Evolutionary conservation across 1,140 invertebrate species (phyloP).

Genomic region (Lethrus apterus): DNA sequence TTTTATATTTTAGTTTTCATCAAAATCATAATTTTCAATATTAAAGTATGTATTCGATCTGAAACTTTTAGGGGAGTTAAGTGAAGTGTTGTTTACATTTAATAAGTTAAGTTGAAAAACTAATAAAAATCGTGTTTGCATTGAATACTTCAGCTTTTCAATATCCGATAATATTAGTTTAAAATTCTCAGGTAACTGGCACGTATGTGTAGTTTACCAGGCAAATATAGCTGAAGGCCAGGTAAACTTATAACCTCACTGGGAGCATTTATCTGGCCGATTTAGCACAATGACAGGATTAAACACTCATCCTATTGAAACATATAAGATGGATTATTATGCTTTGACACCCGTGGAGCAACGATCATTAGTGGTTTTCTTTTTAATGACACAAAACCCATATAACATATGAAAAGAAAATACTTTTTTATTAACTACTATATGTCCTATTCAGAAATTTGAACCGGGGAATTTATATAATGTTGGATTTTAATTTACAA

Average conservation of each 20-base stretch:
- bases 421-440: constrained; percentile 9
- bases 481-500: too few relatives aligned
- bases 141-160: constrained; percentile 8
- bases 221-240: background rate
- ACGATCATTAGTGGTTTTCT: constrained; percentile 44
- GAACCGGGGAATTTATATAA: too few relatives aligned
- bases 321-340: constrained; percentile 30
- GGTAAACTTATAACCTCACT: background rate
- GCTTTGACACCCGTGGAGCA: constrained; percentile 20
- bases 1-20: too few relatives aligned
- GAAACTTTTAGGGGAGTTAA: too few relatives aligned
- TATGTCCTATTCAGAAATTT: too few relatives aligned
- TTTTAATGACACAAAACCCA: constrained; percentile 4
- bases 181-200: constrained; percentile 10
- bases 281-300: constrained; percentile 29
- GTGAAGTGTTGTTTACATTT: constrained; percentile 14
- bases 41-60: too few relatives aligned
- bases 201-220: constrained; percentile 7
- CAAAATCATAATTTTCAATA: too few relatives aligned
- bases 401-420: constrained; percentile 10
- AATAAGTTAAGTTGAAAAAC: constrained; percentile 12
- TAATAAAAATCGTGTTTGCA: constrained; percentile 15
- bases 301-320: constrained; percentile 31
- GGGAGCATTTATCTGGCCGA: background rate
- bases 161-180: constrained; percentile 14